Evolutionary conservation across 92 coral and sea anemone genomes (phyloP), one percentile per base, ranked within the genome.

Genomic region (Siderastrea siderea): DNA sequence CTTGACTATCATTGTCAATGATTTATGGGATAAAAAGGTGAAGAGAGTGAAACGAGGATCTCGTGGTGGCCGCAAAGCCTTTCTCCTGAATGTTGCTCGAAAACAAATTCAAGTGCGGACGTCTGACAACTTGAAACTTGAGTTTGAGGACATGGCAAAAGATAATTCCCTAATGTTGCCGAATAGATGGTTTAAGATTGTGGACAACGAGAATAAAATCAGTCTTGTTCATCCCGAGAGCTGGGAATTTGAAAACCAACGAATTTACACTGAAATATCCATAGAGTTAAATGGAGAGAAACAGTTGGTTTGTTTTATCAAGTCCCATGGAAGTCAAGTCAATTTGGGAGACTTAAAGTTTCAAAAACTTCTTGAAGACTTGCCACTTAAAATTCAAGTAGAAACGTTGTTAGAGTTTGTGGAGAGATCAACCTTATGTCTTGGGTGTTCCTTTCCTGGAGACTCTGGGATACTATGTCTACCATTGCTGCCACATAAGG

Each of bases 271-370:
- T 26, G 38, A 26, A 26, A 26, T 77, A 38, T n/a, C 51, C 3
- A 58, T 77, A 52, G 81, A 77, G 47, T 77, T 77, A 57, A 57
- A 50, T 11, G 6, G 52, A 1, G 81, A 77, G 68, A 59, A 77
- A 59, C 16, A 16, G 2, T 49, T 77, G 19, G 38, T 26, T 26
- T 26, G 38, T 26, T 26, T 26, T 26, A 26, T 26, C 38, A 26
- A 26, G 38, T 26, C 81, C 43, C 81, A 55, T 46, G 66, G 67
- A 46, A 43, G 6, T 59, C 53, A 54, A 64, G 49, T 77, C 11
- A 58, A 14, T 43, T 15, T 77, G 53, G 11, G 10, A 1, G 43
- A 58, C 54, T 64, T 58, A 53, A 77, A 77, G 13, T 16, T 77
- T 58, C 67, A 77, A 14, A 77, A 7, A 45, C 12, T 77, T 46